Base-by-base conservation (phyloP, 2,113 vertebrate genomes). In the Tricholaema leucomelas region DNA sequence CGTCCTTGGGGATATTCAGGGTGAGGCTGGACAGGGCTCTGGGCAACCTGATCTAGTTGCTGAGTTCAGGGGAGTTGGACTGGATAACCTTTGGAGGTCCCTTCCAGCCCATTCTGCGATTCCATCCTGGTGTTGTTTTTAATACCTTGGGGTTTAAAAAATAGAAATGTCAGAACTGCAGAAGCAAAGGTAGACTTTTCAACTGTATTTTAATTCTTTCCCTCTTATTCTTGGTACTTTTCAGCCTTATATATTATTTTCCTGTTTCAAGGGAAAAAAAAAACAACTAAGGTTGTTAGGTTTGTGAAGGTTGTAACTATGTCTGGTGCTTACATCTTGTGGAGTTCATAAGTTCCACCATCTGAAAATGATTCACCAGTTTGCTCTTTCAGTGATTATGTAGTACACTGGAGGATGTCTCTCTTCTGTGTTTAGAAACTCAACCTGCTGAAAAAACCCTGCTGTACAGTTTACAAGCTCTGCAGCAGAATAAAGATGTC, bases 391-490 rank as follows among this genome's bases (percentile, higher is more conserved):
- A 76, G 1, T 88, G 83, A 65, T 86, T 88, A 15, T 61, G 11
- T 25, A 75, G 76, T 55, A 56, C 81, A 55, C 60, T 73, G 81
- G 58, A 78, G 79, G 67, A 77, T 71, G n/a, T 74, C 28, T 85
- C 35, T 91, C 30, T 65, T 65, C 80, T 65, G 30, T 71, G 65
- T 74, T 78, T 59, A 64, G 58, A 77, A 81, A 60, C 54, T 58
- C 73, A 91, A 71, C 21, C 36, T 30, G 74, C 42, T 1, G 35
- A 81, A 87, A 84, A 87, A 85, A 77, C 0, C 14, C 65, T 75
- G 44, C 90, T 86, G 73, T 78, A 76, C 54, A 75, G 44, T 84
- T 92, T 88, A 72, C 59, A 94, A 85, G 70, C 59, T 88, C 23
- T 85, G 40, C 46, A 78, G 58, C 70, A 73, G 67, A 84, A 73